phyloP scores from a whole-genome alignment of 2,888 invertebrate genomes.

The Dorcus parallelipipedus region DNA sequence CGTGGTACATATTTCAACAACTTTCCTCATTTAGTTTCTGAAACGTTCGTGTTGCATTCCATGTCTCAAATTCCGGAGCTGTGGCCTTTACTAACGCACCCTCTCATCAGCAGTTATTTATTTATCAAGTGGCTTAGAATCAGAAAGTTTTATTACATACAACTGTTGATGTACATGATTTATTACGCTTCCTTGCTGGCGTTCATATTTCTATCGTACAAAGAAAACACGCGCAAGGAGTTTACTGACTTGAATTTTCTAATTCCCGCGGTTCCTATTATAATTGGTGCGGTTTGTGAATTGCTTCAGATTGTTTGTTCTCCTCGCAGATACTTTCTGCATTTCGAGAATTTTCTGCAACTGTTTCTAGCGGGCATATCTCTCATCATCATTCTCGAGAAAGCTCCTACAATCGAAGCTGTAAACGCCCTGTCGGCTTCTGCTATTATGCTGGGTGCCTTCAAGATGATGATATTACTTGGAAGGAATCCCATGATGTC shows the following conservation, averaged over 20 bases:
- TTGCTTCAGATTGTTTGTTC: conserved; percentile 68
- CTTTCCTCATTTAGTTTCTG: conserved; percentile 53
- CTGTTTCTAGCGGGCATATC: conserved; percentile 63
- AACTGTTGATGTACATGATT: conserved; percentile 67
- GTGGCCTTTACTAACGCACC: conserved; percentile 70
- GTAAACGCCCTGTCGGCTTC: conserved; percentile 67
- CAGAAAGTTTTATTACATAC: conserved; percentile 68
- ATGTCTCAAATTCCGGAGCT: conserved; percentile 68
- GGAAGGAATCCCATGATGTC: conserved; percentile 77
- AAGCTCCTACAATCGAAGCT: conserved; percentile 49
- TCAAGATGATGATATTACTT: conserved; percentile 72
- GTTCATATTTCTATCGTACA: conserved; percentile 67
- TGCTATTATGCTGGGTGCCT: conserved; percentile 70
- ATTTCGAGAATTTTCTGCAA: conserved; percentile 75
- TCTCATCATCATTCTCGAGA: conserved; percentile 57
- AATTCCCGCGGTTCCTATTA: conserved; percentile 50
- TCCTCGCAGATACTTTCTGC: conserved; percentile 62
- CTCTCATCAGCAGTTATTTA: conserved; percentile 74
- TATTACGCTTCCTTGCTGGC: conserved; percentile 66
- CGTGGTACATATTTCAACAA: conserved; percentile 42
- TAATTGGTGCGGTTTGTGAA: conserved; percentile 60
- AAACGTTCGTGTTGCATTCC: conserved; percentile 71
- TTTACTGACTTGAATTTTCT: conserved; percentile 23
- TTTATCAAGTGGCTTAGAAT: conserved; percentile 80
- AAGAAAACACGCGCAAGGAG: conserved; percentile 50